Percentiles rank a stretch among this genome's conserved stretches.
Conservation (phyloP, 1,140 invertebrate species). For the Magallana ariakensis region DNA sequence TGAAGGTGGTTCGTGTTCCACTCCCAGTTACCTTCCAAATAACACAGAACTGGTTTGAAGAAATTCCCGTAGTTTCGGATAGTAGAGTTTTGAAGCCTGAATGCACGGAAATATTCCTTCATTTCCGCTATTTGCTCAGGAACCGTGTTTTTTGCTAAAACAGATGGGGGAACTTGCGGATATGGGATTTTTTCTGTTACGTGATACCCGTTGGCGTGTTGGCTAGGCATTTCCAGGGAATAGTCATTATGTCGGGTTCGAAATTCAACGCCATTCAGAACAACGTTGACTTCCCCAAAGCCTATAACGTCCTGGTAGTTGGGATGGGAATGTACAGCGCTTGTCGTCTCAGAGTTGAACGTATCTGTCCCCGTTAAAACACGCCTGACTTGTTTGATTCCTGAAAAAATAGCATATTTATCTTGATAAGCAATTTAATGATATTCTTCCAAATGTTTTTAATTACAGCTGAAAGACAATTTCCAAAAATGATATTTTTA, state of each 20-base stretch:
- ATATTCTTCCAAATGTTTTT: too few relatives aligned
- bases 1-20: constrained; percentile 59
- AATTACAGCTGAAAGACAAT: too few relatives aligned
- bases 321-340: constrained; percentile 66
- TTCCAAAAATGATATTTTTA: too few relatives aligned
- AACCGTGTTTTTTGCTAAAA: constrained; percentile 63
- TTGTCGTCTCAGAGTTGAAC: constrained; percentile 35
- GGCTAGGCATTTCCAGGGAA: constrained; percentile 66
- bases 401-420: constrained; percentile 1
- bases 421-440: background rate
- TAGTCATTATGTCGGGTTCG: constrained; percentile 76
- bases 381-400: constrained; percentile 13
- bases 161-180: constrained; percentile 70
- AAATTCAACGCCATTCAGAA: constrained; percentile 75
- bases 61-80: constrained; percentile 66
- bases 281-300: constrained; percentile 69
- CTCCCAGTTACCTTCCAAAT: constrained; percentile 75
- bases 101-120: constrained; percentile 74
- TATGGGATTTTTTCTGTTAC: constrained; percentile 69
- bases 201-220: constrained; percentile 53
- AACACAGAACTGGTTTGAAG: constrained; percentile 74
- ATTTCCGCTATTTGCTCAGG: constrained; percentile 71
- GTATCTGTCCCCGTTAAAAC: constrained; percentile 6
- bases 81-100: constrained; percentile 60
- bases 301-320: constrained; percentile 72